A percentile compares a stretch with the other conserved stretches of the same genome.
Evolutionary conservation across 2,888 invertebrate genomes (phyloP).

Genomic region (Synanthedon myopaeformis): DNA sequence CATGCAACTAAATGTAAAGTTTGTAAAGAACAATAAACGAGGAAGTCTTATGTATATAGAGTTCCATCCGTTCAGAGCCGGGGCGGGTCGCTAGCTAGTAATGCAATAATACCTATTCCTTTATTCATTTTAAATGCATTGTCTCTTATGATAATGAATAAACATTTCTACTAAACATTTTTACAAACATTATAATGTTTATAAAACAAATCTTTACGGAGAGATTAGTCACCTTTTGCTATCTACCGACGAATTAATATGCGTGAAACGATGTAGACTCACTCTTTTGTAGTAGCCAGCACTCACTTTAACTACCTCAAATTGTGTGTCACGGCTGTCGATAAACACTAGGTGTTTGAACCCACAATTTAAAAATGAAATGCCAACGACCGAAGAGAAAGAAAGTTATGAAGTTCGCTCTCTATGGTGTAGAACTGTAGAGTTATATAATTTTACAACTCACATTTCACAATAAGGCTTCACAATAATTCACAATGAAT

Average conservation of each 20-base stretch:
- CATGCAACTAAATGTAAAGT: too few relatives aligned
- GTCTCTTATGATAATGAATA: too few relatives aligned
- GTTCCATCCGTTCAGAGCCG: too few relatives aligned
- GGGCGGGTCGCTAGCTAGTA: too few relatives aligned
- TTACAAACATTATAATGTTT: too few relatives aligned
- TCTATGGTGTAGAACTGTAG: neutral
- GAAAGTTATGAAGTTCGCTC: neutral
- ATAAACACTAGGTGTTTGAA: neutral
- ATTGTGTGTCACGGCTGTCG: slow-evolving; percentile 36
- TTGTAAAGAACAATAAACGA: too few relatives aligned
- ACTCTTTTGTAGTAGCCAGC: slow-evolving; percentile 30
- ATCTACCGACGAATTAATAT: slow-evolving; percentile 23
- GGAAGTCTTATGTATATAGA: too few relatives aligned
- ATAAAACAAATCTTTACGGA: slow-evolving; percentile 5
- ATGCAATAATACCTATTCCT: too few relatives aligned
- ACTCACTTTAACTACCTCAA: slow-evolving; percentile 9
- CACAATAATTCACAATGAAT: too few relatives aligned
- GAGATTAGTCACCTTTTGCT: slow-evolving; percentile 31
- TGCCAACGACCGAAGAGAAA: neutral
- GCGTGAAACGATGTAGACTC: slow-evolving; percentile 22
- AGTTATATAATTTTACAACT: neutral
- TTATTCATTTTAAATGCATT: too few relatives aligned
- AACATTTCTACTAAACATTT: too few relatives aligned
- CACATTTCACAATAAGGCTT: too few relatives aligned
- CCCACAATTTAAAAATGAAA: neutral